Percentiles rank a stretch among this genome's conserved stretches.
Conservation (phyloP, 2,888 invertebrate genomes). For the Cataglyphis altisquamis region DNA sequence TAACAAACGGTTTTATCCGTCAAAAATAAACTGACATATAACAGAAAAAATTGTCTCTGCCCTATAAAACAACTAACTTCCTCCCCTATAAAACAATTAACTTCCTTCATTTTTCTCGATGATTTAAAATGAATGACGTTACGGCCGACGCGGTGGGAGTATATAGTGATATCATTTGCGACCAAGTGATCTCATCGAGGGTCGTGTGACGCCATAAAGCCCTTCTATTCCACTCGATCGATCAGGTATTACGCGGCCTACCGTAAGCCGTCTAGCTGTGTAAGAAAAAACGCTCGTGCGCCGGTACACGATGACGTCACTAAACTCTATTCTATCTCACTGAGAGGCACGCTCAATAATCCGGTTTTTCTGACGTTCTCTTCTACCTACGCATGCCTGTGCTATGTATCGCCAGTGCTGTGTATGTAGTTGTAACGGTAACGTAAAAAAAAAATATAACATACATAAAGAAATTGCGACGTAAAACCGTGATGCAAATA, state of each 20-base stretch:
- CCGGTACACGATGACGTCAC: slow-evolving; percentile 33
- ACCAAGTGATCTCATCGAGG: slow-evolving; percentile 52
- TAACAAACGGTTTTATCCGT: slow-evolving; percentile 7
- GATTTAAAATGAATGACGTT: slow-evolving; percentile 33
- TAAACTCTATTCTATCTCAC: slow-evolving; percentile 18
- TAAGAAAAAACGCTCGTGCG: slow-evolving; percentile 2
- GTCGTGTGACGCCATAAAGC: slow-evolving; percentile 62
- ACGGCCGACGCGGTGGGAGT: not conserved
- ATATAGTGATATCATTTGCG: slow-evolving; percentile 40
- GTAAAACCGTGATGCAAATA: slow-evolving; percentile 30
- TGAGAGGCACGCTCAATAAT: slow-evolving; percentile 42
- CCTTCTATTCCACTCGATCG: slow-evolving; percentile 64
- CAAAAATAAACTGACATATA: not conserved
- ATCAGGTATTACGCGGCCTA: slow-evolving; percentile 46
- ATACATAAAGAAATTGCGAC: not conserved
- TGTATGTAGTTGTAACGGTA: not conserved
- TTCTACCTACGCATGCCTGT: slow-evolving; percentile 8
- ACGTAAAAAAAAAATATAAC: slow-evolving; percentile 1
- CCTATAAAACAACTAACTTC: not conserved
- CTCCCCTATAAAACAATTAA: not conserved
- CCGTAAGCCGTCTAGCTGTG: not conserved
- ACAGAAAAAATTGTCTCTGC: slow-evolving; percentile 15
- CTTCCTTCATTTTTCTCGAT: slow-evolving; percentile 9
- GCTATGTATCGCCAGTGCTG: too few relatives aligned
- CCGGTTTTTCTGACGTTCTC: slow-evolving; percentile 45